These are phyloP conservation scores for Henricia sp. DNA, from an alignment of 53 echinoderm and acorn worm genomes.

Conservation along the genomic window DNA sequence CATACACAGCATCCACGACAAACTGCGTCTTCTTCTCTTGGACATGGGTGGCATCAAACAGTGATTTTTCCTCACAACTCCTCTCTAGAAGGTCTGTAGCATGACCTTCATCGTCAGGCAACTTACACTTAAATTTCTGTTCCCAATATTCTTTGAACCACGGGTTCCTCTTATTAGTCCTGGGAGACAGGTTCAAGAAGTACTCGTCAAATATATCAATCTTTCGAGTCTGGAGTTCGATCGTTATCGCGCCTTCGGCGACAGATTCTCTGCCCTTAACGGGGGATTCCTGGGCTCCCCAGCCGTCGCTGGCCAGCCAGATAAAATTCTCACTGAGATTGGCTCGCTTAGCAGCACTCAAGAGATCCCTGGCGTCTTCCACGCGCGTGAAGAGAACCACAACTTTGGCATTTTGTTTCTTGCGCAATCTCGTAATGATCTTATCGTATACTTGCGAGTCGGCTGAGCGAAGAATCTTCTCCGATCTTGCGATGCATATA, in stretches of 20 bases:
- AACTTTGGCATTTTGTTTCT: slow-evolving; percentile 83
- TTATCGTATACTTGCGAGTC: slow-evolving; percentile 75
- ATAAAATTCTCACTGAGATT: slow-evolving; percentile 80
- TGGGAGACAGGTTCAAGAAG: slow-evolving; percentile 76
- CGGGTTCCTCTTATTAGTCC: slow-evolving; percentile 77
- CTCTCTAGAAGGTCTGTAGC: slow-evolving; percentile 21
- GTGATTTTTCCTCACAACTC: slow-evolving; percentile 36
- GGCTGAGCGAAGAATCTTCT: slow-evolving; percentile 73
- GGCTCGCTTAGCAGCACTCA: slow-evolving; percentile 82
- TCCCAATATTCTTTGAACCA: slow-evolving; percentile 98
- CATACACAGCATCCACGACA: slow-evolving; percentile 94
- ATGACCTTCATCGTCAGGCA: slow-evolving; percentile 24
- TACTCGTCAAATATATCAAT: slow-evolving; percentile 85
- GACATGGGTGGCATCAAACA: slow-evolving; percentile 61
- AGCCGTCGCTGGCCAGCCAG: slow-evolving; percentile 94
- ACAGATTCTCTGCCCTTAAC: slow-evolving; percentile 74
- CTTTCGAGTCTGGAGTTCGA: slow-evolving; percentile 87
- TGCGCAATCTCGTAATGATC: slow-evolving; percentile 64
- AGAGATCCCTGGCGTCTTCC: slow-evolving; percentile 81
- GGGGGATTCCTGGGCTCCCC: slow-evolving; percentile 93
- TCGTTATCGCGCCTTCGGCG: slow-evolving; percentile 97
- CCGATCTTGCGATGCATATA: slow-evolving; percentile 88
- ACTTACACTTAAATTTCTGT: slow-evolving; percentile 74
- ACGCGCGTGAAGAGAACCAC: slow-evolving; percentile 90
- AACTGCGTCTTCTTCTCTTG: slow-evolving; percentile 98